Evolutionary conservation across 2,797 vertebrate genomes (phyloP).

Genomic region (Eospalax fontanierii): DNA sequence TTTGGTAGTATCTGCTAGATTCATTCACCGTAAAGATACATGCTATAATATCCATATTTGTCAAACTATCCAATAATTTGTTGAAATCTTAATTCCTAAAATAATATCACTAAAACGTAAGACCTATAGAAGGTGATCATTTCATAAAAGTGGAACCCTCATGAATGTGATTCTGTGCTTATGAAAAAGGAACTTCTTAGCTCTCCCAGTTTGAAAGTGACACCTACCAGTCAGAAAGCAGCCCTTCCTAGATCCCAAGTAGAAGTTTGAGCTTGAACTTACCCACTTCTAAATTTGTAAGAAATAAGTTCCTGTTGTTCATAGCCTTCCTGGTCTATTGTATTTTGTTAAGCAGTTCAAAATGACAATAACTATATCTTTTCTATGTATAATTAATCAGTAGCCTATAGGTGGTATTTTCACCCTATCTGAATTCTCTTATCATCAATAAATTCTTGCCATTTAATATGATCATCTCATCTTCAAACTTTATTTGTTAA

Average conservation of each 20-base stretch:
- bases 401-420: not conserved
- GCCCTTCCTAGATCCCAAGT: too few species aligned
- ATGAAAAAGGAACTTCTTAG: not conserved
- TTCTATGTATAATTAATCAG: not conserved
- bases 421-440: not conserved
- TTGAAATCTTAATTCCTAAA: not conserved
- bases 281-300: not conserved
- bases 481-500: not conserved
- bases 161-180: not conserved
- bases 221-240: not conserved
- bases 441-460: not conserved
- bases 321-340: not conserved
- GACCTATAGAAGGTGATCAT: not conserved
- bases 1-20: not conserved
- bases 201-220: not conserved
- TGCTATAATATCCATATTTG: not conserved
- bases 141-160: not conserved
- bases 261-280: not conserved
- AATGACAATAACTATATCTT: not conserved
- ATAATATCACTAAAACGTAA: not conserved
- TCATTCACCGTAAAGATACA: not conserved
- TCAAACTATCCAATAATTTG: not conserved
- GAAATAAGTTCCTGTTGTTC: not conserved
- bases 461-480: not conserved
- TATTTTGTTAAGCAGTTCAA: not conserved